Percentiles rank a stretch among this genome's conserved stretches.
Conservation (phyloP, 2,113 vertebrate genomes). For the Gracilinanus agilis region DNA sequence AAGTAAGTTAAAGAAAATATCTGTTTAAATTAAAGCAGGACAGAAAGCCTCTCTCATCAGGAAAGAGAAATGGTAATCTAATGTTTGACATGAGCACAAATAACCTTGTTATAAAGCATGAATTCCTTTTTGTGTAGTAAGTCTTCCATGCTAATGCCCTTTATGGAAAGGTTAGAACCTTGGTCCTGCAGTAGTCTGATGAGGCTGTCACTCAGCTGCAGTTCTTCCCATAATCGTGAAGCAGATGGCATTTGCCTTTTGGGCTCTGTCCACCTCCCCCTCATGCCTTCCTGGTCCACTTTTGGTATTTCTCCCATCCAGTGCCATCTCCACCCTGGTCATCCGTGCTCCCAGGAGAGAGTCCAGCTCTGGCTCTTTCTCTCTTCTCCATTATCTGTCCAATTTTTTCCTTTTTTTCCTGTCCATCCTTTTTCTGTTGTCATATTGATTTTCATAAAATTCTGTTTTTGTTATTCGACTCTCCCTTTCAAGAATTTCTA, state of each 20-base stretch:
- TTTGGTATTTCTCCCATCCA: neutral
- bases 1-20: slow-evolving; percentile 13
- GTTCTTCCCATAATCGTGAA: neutral
- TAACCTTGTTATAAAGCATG: neutral
- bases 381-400: neutral
- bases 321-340: neutral
- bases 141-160: neutral
- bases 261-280: neutral
- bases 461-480: neutral
- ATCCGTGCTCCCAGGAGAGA: neutral
- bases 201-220: neutral
- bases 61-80: slow-evolving; percentile 34
- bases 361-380: neutral
- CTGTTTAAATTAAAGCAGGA: slow-evolving; percentile 13
- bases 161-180: slow-evolving; percentile 53
- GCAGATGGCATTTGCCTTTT: neutral
- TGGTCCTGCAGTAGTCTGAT: neutral
- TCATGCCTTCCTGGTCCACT: neutral
- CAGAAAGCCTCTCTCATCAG: neutral
- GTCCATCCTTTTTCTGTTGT: neutral
- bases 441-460: neutral
- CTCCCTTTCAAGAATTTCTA: neutral
- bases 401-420: neutral
- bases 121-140: slow-evolving; percentile 34
- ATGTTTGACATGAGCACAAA: slow-evolving; percentile 51